Evolutionary conservation across 2,888 invertebrate species (phyloP), one percentile per base, ranked within the genome.

Genomic region (Caenorhabditis imperialis): DNA sequence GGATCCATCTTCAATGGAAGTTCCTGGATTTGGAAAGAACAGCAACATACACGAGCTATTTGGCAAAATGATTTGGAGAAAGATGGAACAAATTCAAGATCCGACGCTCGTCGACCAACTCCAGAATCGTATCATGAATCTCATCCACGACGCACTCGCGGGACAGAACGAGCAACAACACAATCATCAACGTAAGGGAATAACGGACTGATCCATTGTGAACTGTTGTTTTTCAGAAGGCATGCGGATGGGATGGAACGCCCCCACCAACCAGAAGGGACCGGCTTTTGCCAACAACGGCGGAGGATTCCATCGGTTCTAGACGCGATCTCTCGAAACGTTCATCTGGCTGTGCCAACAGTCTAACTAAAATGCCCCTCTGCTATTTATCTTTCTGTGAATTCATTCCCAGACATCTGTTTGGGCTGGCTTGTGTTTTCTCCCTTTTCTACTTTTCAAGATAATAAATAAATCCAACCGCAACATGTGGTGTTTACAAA

Each of bases 41-140:
- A 75, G 75, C 62, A 79, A 74, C 51, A 79, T 79, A 23, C 79
- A 79, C 35, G 79, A 79, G 38, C 50, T 79, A 20, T 79, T 79
- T 40, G 79, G 79, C n/a, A 79, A 79, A 42, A 79, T 79, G 79
- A 72, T 79, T 22, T 79, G 79, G 79, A 45, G 72, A 23, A 79
- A 79, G 37, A 79, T 79, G 79, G 79, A 79, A 47, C 65, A 70
- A 40, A 65, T 79, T 12, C 55, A 67, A 7, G 79, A 79, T 30
- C 50, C 65, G n/a, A 60, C 63, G 4, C 62, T 73, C 12, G 63
- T 79, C 23, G 77, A 79, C 45, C 51, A 74, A 25, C 71, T 79
- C 12, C 79, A 79, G 27, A 75, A 70, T 40, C 58, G 77, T 8
- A 79, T 79, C 47, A 77, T 79, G 77, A 79, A 77, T 25, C 62